These are phyloP conservation scores for Rallus limicola DNA, from an alignment of 2,113 vertebrate genomes.

Conservation along the genomic window DNA sequence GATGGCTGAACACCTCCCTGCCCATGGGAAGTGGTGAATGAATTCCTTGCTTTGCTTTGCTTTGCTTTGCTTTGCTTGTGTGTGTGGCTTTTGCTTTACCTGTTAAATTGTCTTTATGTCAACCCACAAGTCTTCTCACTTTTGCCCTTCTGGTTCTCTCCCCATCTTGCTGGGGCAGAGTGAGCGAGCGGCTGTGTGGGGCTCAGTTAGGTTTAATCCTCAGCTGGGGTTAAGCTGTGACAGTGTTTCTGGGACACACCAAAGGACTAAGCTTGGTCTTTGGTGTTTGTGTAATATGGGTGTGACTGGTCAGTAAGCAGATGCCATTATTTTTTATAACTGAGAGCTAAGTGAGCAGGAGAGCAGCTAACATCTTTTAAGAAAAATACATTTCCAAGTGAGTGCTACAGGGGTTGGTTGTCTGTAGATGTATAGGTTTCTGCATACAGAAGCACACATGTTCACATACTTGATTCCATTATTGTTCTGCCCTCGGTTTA, in stretches of 20 bases:
- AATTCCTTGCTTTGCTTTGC: background rate
- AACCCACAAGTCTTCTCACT: background rate
- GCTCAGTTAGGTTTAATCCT: background rate
- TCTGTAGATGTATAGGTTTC: fast-evolving
- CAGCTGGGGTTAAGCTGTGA: background rate
- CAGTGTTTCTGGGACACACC: background rate
- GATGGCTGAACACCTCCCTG: background rate
- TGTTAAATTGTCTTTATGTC: background rate
- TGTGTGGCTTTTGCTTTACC: background rate
- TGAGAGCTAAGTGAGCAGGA: background rate
- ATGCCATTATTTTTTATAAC: background rate
- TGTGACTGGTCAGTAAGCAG: background rate
- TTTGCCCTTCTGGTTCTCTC: background rate
- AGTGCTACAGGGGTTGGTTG: background rate
- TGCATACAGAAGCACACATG: background rate
- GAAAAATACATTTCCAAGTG: fast-evolving
- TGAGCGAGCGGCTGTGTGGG: fast-evolving
- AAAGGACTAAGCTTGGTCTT: background rate
- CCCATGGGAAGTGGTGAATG: fast-evolving
- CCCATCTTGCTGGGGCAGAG: background rate
- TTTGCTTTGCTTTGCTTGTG: background rate
- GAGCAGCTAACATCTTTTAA: background rate
- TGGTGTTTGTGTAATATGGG: background rate
- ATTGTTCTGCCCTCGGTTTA: background rate
- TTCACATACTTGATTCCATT: background rate